These are phyloP conservation scores for Bibio marci DNA, from an alignment of 2,888 invertebrate species.

Conservation along the genomic window DNA sequence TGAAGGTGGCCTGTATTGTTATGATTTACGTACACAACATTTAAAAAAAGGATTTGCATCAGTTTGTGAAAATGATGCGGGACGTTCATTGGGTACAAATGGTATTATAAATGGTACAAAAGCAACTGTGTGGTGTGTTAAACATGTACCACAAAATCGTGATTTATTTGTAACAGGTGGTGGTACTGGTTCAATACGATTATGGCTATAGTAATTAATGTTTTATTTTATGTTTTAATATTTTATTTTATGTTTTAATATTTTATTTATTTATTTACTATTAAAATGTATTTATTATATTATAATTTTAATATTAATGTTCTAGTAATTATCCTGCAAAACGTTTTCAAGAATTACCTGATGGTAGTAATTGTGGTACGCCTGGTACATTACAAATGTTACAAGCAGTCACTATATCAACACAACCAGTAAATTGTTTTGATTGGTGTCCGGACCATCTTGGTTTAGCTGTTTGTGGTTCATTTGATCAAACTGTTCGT, in stretches of 20 bases:
- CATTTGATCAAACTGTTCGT: conserved; percentile 82
- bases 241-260: conserved; percentile 7
- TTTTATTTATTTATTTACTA: neutral
- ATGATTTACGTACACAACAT: conserved; percentile 77
- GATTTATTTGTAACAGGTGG: conserved; percentile 84
- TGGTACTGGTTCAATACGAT: conserved; percentile 71
- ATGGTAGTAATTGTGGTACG: conserved; percentile 58
- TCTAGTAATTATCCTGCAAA: conserved; percentile 63
- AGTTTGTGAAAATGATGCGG: conserved; percentile 30
- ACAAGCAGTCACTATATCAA: conserved; percentile 64
- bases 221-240: conserved; percentile 1
- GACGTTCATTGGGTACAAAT: conserved; percentile 27
- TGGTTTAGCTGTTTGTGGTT: conserved; percentile 73
- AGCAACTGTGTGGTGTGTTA: conserved; percentile 78
- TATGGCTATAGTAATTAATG: conserved; percentile 85
- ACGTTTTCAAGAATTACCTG: conserved; percentile 47
- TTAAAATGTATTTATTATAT: no score
- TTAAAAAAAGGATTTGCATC: conserved; percentile 70
- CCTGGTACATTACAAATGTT: conserved; percentile 56
- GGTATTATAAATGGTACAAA: conserved; percentile 39
- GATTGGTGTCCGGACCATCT: conserved; percentile 87
- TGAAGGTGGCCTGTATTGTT: conserved; percentile 79
- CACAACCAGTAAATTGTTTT: conserved; percentile 75
- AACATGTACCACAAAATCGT: conserved; percentile 84
- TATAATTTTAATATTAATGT: conserved; percentile 9